A percentile compares a stretch with the other conserved stretches of the same genome.
These are phyloP conservation scores for Cheilosia soror DNA, from an alignment of 2,888 invertebrate genomes.

Conservation along the genomic window DNA sequence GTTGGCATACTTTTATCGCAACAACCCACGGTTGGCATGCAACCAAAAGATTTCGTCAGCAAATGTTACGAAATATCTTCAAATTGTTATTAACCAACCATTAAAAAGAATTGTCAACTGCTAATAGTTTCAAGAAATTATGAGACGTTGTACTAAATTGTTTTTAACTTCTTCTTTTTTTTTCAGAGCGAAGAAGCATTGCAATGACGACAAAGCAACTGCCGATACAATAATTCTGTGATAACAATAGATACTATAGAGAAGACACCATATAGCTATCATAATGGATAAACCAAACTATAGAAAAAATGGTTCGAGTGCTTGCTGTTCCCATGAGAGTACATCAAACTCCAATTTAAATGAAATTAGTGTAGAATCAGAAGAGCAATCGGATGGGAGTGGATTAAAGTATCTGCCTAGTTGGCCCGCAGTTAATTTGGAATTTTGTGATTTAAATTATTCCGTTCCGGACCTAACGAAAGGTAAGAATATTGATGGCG, in stretches of 20 bases:
- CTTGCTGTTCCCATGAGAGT: conserved; percentile 59
- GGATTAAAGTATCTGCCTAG: conserved; percentile 86
- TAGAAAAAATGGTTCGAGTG: conserved; percentile 43
- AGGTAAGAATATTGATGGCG: conserved; percentile 83
- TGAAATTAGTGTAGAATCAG: conserved; percentile 80
- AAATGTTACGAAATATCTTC: neutral
- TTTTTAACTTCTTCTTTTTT: conserved; percentile 2
- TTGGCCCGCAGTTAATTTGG: conserved; percentile 90
- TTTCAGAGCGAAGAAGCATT: conserved; percentile 11
- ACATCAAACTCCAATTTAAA: conserved; percentile 79
- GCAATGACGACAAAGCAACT: conserved; percentile 6
- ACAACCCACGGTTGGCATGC: neutral
- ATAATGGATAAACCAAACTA: conserved; percentile 50
- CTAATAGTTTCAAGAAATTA: neutral
- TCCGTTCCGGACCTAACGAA: conserved; percentile 89
- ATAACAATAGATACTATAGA: neutral
- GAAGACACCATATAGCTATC: neutral
- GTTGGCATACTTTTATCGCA: neutral
- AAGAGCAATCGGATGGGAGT: conserved; percentile 83
- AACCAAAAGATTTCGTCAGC: neutral
- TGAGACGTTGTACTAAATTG: neutral
- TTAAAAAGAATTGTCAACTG: neutral
- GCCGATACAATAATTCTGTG: neutral
- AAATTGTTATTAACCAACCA: neutral
- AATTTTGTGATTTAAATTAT: conserved; percentile 93